Evolutionary conservation across 2,888 invertebrate species (phyloP), one percentile per base, ranked within the genome.

Genomic region (Halictus ligatus): DNA sequence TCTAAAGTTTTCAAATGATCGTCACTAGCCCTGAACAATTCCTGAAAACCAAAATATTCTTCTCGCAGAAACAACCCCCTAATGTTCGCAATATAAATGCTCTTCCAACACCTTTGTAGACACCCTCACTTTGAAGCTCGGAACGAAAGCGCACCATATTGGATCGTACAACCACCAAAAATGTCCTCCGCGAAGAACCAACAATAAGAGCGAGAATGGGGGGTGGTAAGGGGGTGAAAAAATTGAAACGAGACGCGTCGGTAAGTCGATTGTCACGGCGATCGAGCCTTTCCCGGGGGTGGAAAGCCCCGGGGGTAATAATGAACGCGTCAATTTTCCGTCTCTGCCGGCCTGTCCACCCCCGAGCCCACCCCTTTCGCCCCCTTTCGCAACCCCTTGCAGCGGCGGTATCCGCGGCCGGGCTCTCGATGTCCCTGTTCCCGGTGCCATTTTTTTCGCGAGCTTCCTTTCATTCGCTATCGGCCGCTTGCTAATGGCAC

Each of bases 261-360:
- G 67, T 80, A 69, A 84, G 84, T 84, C 85, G 85, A 81, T 83
- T 54, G 83, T 77, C 77, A 77, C 82, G 67, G 43, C 75, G 72
- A 71, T 54, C 76, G 58, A 50, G 54, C 83, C 74, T 80, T 71
- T 80, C 48, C 73, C 60, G 15, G 64, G 64, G 64, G 35, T 80
- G 75, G 82, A 90, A 88, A 90, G 86, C 85, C 81, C 85, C 82
- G 74, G 85, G 80, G 84, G 78, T 89, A 92, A 92, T 92, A 92
- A 92, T 88, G 91, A 92, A 91, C 90, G 91, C 92, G 91, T 92
- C 92, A 92, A 92, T 92, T 92, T 88, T 89, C 85, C 89, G 87
- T 91, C 88, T 87, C 86, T 84, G 86, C 84, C 15, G 87, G 78
- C 78, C 86, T 85, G 85, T 86, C 85, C 85, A 75, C 73, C 78